Base-by-base conservation (phyloP, 2,888 invertebrate genomes). In the Psococerastis gibbosa region DNA sequence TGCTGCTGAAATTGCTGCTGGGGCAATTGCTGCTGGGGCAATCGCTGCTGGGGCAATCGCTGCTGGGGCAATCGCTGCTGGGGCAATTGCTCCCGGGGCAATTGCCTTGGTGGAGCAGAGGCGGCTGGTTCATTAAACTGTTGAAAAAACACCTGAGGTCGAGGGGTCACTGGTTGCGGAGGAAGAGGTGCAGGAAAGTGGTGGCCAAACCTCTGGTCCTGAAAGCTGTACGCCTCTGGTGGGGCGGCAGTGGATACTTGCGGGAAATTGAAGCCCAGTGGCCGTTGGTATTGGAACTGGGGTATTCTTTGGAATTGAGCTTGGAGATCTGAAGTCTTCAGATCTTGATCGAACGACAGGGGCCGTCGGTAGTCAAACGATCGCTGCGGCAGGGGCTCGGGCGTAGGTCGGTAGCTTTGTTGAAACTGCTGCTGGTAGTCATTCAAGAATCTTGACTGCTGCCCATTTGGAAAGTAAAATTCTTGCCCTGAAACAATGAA, bases 191-290 rank as follows among this genome's bases (percentile, higher is more conserved):
- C n/a, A n/a, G n/a, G n/a, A n/a, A n/a, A n/a, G n/a, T n/a, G n/a
- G n/a, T 38, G 38, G n/a, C 38, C 38, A 38, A 38, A 38, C 17
- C 22, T 16, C 22, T 38, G 38, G 38, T 38, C 38, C 4, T 5
- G 38, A 18, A 38, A 27, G 11, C 27, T 27, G 11, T 9, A 34
- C 18, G 35, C 9, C 13, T 34, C 18, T 34, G 35, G 38, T 13
- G 38, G 8, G n/a, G 17, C 38, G 6, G 22, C 5, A 16, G 38
- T 38, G 17, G 38, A 38, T 5, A 27, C 27, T 11, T 38, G 38
- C 4, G 38, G 38, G 38, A 38, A 38, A n/a, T n/a, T n/a, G 6
- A 6, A 4, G 5, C 20, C 18, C 6, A 27, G 11, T 20, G 6
- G 38, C 35, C 35, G 6, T 9, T 34, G 15, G 38, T 20, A 38